Percentiles rank a stretch among this genome's conserved stretches.
Evolutionary conservation across 2,888 invertebrate species (phyloP).

Genomic region (Lomographa bimaculata): DNA sequence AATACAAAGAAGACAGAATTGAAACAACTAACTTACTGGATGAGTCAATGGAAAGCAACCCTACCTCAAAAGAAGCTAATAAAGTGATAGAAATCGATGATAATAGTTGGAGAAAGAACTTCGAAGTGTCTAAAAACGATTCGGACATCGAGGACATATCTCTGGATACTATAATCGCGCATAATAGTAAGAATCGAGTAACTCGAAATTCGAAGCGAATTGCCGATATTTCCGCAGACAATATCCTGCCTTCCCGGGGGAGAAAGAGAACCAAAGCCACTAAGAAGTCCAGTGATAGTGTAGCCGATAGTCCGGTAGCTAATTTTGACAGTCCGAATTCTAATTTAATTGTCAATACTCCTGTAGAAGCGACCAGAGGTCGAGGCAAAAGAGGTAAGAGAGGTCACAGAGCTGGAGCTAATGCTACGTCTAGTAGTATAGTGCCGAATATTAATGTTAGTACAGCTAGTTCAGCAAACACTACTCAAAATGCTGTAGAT

Average conservation of each 20-base stretch:
- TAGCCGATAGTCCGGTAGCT: not conserved
- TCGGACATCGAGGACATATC: conserved; percentile 36
- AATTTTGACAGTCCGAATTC: not conserved
- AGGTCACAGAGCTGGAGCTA: conserved; percentile 3
- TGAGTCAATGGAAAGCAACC: conserved; percentile 31
- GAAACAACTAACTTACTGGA: conserved; percentile 39
- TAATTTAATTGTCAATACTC: not conserved
- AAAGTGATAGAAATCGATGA: conserved; percentile 5
- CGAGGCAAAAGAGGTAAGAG: conserved; percentile 4
- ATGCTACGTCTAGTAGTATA: not conserved
- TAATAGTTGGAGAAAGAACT: conserved; percentile 3
- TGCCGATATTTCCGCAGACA: conserved; percentile 10
- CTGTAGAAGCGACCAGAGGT: not conserved
- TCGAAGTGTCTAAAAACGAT: conserved; percentile 12
- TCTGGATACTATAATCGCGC: conserved; percentile 43
- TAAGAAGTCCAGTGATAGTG: not conserved
- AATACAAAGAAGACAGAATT: conserved; percentile 46
- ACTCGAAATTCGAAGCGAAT: conserved; percentile 9
- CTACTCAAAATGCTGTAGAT: not conserved
- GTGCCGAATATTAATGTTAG: too few species aligned
- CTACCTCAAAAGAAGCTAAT: conserved; percentile 22
- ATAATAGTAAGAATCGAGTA: conserved; percentile 23
- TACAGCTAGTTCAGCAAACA: too few species aligned
- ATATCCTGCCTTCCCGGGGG: conserved; percentile 5
- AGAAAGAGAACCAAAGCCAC: conserved; percentile 3